A percentile compares a stretch with the other conserved stretches of the same genome.
phyloP scores from a whole-genome alignment of 2,113 vertebrate species.

The Callorhinus ursinus region DNA sequence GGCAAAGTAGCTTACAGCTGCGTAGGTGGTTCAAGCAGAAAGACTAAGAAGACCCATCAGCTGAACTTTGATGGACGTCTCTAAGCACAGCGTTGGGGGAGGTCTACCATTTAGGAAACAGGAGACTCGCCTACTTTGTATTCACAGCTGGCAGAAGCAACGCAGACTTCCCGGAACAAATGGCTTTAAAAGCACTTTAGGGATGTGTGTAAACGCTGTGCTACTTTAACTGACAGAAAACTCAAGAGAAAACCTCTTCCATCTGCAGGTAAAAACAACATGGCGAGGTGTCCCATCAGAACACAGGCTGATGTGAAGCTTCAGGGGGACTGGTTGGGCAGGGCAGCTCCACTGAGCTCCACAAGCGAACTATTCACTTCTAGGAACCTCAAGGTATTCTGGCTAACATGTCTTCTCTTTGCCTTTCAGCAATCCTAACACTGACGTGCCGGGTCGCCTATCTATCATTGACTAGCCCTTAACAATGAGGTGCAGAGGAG shows the following conservation, averaged over 20 bases:
- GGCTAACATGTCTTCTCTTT: background rate
- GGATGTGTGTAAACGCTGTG: background rate
- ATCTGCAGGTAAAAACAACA: background rate
- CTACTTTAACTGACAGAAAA: background rate
- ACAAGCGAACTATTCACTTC: background rate
- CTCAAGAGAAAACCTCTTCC: background rate
- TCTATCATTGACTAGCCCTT: background rate
- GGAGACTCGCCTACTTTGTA: background rate
- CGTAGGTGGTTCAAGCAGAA: background rate
- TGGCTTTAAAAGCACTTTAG: fast-evolving
- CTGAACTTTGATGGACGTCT: fast-evolving
- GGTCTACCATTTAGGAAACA: background rate
- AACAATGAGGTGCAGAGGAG: no score
- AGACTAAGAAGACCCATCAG: background rate
- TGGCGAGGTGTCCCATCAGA: background rate
- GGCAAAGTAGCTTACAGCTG: background rate
- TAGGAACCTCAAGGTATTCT: background rate
- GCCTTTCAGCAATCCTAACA: background rate
- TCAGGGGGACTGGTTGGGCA: background rate
- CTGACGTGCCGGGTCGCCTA: background rate
- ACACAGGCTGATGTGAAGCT: background rate
- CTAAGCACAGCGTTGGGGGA: background rate
- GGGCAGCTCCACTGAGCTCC: background rate
- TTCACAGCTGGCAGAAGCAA: background rate
- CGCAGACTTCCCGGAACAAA: background rate